These are phyloP conservation scores for Nezara viridula DNA, from an alignment of 2,888 invertebrate species.

Conservation along the genomic window DNA sequence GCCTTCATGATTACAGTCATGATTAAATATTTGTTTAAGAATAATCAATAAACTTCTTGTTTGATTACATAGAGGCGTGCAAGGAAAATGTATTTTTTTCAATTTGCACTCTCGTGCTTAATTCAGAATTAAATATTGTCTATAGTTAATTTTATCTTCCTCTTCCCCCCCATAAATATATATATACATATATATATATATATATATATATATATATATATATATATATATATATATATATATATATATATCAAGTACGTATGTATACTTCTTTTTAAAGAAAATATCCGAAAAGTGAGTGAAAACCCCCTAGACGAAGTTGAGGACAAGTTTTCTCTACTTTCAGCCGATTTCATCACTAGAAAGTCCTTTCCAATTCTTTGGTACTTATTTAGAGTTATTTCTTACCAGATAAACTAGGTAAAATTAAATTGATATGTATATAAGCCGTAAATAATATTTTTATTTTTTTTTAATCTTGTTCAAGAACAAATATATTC, in stretches of 20 bases:
- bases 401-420: neutral
- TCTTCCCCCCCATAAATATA: too few species aligned
- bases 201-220: too few species aligned
- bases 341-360: neutral
- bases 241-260: neutral
- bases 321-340: neutral
- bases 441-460: too few species aligned
- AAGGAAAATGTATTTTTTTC: neutral
- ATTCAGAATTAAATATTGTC: too few species aligned
- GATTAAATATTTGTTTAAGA: neutral
- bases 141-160: too few species aligned
- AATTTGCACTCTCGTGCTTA: neutral
- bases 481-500: too few species aligned
- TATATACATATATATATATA: too few species aligned
- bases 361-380: neutral
- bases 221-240: too few species aligned
- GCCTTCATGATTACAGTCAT: neutral
- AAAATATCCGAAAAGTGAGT: neutral
- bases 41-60: neutral
- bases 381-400: neutral
- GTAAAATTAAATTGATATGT: too few species aligned
- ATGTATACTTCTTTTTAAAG: too few species aligned
- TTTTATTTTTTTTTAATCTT: too few species aligned
- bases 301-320: neutral
- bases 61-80: neutral